Evolutionary conservation across 2,797 vertebrate species (phyloP), one percentile per base, ranked within the genome.

Genomic region (Babyrousa celebensis): DNA sequence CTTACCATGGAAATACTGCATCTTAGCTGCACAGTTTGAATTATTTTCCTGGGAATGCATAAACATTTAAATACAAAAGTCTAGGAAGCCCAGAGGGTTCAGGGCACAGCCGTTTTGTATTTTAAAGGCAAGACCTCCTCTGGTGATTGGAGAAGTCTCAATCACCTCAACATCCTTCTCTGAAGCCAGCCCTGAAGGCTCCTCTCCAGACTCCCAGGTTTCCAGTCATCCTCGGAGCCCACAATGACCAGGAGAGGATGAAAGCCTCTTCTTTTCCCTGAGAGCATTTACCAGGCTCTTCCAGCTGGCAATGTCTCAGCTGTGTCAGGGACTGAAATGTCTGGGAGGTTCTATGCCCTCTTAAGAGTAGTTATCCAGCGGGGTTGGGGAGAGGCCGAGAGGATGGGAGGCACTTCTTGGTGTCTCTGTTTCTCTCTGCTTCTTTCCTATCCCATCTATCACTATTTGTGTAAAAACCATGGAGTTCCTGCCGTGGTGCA

Each of bases 21-120:
- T 65, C 52, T 77, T 54, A 89, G 84, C 48, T 16, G 56, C 21
- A 1, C 48, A 74, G 54, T 70, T 75, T 75, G 62, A 79, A 84
- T 52, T 32, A 20, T 58, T 70, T 83, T 14, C 62, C 74, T 71
- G 48, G 62, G 70, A 82, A 89, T 67, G 43, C 79, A 29, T 48
- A 68, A 85, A 43, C 32, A 23, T 18, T 78, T 27, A 78, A 89
- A 89, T 16, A 77, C 60, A 94, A 72, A 92, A 94, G 67, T 43
- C 74, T 62, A 82, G 58, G 56, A 87, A 79, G 14, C 32, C 48
- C 65, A 68, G 58, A 83, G 40, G 70, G 11, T 25, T 62, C 78
- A 9, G 63, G 65, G 62, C 62, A 92, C 40, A 68, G 52, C 27
- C 17, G 25, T 27, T 74, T 21, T 82, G 70, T 93, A 58, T 43